Evolutionary conservation across 2,797 vertebrate species (phyloP).

Genomic region (Ceryle rudis): DNA sequence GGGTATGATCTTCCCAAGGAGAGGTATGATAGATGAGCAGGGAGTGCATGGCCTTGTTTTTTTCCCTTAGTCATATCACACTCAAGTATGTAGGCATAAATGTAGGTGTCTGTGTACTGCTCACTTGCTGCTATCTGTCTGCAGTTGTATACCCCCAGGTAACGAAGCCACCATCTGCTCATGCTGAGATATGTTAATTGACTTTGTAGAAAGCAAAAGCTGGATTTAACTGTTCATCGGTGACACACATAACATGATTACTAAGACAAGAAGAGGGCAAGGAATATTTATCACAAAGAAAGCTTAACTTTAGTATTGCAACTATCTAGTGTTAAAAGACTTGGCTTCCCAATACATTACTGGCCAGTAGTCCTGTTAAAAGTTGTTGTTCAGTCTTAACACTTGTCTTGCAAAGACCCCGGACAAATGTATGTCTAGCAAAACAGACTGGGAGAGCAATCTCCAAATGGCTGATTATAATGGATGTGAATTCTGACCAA

Average conservation of each 20-base stretch:
- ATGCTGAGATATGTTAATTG: neutral
- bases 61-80: neutral
- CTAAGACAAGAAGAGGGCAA: neutral
- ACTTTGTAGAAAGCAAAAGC: constrained; percentile 13
- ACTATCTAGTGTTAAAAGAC: neutral
- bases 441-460: neutral
- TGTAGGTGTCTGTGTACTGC: neutral
- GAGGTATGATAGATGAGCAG: neutral
- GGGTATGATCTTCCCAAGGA: neutral
- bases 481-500: neutral
- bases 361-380: neutral
- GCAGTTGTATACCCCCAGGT: constrained; percentile 31
- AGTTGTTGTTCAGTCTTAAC: neutral
- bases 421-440: neutral
- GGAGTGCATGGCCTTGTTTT: neutral
- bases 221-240: neutral
- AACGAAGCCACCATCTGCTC: constrained; percentile 34
- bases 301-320: neutral
- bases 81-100: neutral
- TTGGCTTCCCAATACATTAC: neutral
- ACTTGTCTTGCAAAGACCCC: neutral
- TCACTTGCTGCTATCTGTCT: constrained; percentile 24
- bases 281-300: neutral
- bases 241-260: neutral
- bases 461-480: neutral